Evolutionary conservation across 1,140 invertebrate genomes (phyloP), one percentile per base, ranked within the genome.

Genomic region (Drosophila willistoni): DNA sequence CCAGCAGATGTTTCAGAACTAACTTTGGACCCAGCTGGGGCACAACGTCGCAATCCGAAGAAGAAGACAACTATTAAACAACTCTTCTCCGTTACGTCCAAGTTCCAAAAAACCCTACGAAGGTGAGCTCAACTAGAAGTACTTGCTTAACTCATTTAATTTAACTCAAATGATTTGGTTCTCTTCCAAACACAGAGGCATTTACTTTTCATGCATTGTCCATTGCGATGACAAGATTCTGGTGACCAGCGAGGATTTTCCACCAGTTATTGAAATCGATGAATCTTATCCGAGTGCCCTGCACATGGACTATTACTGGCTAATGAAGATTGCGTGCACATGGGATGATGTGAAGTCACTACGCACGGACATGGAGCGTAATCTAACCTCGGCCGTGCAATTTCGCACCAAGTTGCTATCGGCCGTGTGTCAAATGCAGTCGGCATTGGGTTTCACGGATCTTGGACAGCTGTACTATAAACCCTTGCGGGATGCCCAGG

Each of bases 221-320:
- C 98, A 98, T 93, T 96, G 97, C 92, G 98, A 99, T 84, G 98
- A 99, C 91, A 98, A 97, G 91, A 95, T 99, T 33, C 93, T 99
- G 63, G 97, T 99, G 9, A 99, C 98, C 3, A 98, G 97, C 87
- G 98, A 99, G 93, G 98, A 99, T 77, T 98, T 98, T 92, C 93
- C 99, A 44, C 98, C 98, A 3, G 97, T 98, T 34, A 96, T 99
- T 76, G 98, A 99, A 93, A 96, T 99, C 13, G 98, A 99, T 92
- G 98, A 99, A 93, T 97, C 96, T 14, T 99, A 97, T 91, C 97
- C 97, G 22, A 96, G 96, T 73, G 96, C 96, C 73, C 95, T 99
- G 33, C 95, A 98, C 90, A 96, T 95, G 68, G 98, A 99, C 93
- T 97, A 98, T 92, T 97, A 99, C 92, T 99, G 98, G 98, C 93